These are phyloP conservation scores for Nematopogon swammerdamellus DNA, from an alignment of 2,888 invertebrate species.

Conservation along the genomic window DNA sequence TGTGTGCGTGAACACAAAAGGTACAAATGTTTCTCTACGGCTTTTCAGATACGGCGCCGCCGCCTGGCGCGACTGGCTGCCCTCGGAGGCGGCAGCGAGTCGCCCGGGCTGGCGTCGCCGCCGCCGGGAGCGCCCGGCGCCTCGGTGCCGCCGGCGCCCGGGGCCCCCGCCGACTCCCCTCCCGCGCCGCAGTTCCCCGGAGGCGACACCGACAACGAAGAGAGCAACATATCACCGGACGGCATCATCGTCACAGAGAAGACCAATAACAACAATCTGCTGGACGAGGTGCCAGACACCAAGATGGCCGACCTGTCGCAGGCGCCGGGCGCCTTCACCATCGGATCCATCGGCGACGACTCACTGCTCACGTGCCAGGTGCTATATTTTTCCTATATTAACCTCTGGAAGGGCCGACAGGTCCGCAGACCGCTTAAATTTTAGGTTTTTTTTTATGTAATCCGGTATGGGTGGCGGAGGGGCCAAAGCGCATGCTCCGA, in stretches of 20 bases:
- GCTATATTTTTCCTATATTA: too few species aligned
- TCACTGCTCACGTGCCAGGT: constrained; percentile 32
- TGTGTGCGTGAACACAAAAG: too few species aligned
- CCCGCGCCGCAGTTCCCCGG: constrained; percentile 30
- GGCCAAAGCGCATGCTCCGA: too few species aligned
- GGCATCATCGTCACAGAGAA: constrained; percentile 50
- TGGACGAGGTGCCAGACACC: constrained; percentile 51
- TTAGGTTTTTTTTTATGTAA: too few species aligned
- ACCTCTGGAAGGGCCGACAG: too few species aligned
- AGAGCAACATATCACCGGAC: constrained; percentile 40
- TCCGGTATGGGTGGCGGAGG: too few species aligned
- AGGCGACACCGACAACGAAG: constrained; percentile 32
- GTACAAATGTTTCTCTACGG: too few species aligned
- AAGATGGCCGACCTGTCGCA: constrained; percentile 52
- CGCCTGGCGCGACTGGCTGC: constrained; percentile 71
- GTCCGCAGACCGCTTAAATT: too few species aligned
- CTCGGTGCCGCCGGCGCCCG: constrained; percentile 26
- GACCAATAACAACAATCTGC: constrained; percentile 40
- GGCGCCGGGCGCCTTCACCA: constrained; percentile 44
- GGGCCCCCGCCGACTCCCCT: constrained; percentile 20
- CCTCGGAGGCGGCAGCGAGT: constrained; percentile 48
- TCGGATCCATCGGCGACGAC: constrained; percentile 49
- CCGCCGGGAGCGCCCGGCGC: constrained; percentile 41
- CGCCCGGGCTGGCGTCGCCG: constrained; percentile 45
- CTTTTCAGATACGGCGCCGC: constrained; percentile 66